phyloP scores from a whole-genome alignment of 2,113 vertebrate genomes.

The Cynoglossus semilaevis region DNA sequence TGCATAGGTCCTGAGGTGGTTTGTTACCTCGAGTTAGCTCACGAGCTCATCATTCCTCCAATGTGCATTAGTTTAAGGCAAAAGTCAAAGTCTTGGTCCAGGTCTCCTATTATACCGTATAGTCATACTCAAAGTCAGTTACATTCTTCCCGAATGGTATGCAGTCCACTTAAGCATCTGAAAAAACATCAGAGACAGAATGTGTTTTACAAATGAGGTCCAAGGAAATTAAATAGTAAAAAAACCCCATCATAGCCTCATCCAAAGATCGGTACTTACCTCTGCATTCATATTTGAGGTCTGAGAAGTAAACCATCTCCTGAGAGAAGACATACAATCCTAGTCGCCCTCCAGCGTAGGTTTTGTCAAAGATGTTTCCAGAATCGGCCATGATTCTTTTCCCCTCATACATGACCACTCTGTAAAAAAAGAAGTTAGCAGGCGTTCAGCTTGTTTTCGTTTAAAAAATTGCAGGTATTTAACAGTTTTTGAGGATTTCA shows the following conservation, averaged over 20 bases:
- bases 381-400: slow-evolving; percentile 99
- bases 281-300: slow-evolving; percentile 98
- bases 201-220: slow-evolving; percentile 20
- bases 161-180: slow-evolving; percentile 86
- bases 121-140: slow-evolving; percentile 70
- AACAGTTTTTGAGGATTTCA: not conserved
- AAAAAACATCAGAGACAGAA: slow-evolving; percentile 44
- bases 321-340: slow-evolving; percentile 98
- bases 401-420: slow-evolving; percentile 97
- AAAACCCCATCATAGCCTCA: not conserved
- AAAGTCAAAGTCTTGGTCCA: slow-evolving; percentile 77
- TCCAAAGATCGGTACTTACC: slow-evolving; percentile 73
- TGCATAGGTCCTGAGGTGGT: slow-evolving; percentile 68
- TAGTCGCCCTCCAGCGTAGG: slow-evolving; percentile 92
- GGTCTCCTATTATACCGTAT: slow-evolving; percentile 53
- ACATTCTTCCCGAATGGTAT: slow-evolving; percentile 76
- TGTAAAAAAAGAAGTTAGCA: slow-evolving; percentile 49
- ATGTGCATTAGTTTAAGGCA: slow-evolving; percentile 73
- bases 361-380: slow-evolving; percentile 94
- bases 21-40: slow-evolving; percentile 72
- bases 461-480: not conserved
- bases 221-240: not conserved
- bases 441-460: slow-evolving; percentile 16
- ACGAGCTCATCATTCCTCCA: slow-evolving; percentile 78
- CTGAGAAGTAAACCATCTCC: slow-evolving; percentile 99